Evolutionary conservation across 2,888 invertebrate genomes (phyloP), one percentile per base, ranked within the genome.

Genomic region (Nymphalis c-album): DNA sequence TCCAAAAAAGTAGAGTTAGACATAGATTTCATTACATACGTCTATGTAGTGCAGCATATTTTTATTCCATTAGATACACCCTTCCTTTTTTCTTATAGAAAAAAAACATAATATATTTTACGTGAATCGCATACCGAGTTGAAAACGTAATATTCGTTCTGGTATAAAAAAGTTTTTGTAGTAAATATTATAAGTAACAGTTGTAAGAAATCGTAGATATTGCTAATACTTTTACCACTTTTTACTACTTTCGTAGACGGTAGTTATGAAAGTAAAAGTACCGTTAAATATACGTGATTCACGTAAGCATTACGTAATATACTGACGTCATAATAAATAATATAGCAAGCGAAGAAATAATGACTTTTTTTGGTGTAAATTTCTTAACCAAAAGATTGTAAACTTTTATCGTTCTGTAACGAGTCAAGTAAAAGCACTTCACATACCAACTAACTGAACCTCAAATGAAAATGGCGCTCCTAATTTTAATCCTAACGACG

Each of bases 401-500:
- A 65, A 50, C 20, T 60, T 26, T 65, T 60, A 65, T 65, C 60
- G 60, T 65, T 65, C n/a, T 60, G 62, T 50, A 62, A 45, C 22
- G 16, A 68, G 58, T 65, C 47, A 55, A 65, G 60, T 61, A 64
- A 61, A 51, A 59, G 51, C 17, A 47, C 20, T 40, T 60, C 48
- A 53, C 16, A 45, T 59, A 60, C 47, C 26, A 51, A 50, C 26
- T 58, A 58, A 51, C 40, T 31, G 45, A 46, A 26, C 40, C 45
- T 46, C 55, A 22, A 55, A 48, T 57, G 57, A 65, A 65, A 68
- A 71, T 64, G 68, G 60, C 53, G 60, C 65, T 61, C 67, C 66
- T 67, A 64, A 67, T 69, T 68, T 71, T 65, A 70, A 69, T 69
- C 63, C 66, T 70, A 74, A 73, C 67, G 71, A 73, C 63, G 62